phyloP scores from a whole-genome alignment of 2,888 invertebrate genomes.

The Tetragonula carbonaria region DNA sequence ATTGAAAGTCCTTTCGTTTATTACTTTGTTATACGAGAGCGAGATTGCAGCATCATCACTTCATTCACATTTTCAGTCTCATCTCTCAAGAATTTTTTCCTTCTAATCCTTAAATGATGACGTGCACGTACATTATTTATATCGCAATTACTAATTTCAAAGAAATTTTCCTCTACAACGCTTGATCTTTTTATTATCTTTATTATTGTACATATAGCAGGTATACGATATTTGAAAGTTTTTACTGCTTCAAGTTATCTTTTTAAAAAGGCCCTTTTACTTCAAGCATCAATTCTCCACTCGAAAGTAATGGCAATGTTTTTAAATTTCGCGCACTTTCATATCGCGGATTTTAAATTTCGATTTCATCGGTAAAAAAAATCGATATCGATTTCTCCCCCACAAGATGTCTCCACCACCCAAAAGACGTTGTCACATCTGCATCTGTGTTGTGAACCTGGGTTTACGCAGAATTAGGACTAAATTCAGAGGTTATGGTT shows the following conservation, averaged over 20 bases:
- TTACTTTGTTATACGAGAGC: too few relatives aligned
- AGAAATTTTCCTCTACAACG: background rate
- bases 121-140: background rate
- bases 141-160: background rate
- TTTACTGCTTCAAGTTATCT: background rate
- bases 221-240: background rate
- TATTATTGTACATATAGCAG: background rate
- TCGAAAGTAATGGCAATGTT: background rate
- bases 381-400: conserved; percentile 14
- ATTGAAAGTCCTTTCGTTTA: background rate
- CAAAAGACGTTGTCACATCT: background rate
- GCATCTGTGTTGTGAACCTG: background rate
- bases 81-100: conserved; percentile 2
- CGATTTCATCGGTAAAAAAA: background rate
- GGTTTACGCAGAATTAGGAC: background rate
- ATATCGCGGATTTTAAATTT: background rate
- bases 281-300: background rate
- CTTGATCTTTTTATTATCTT: background rate
- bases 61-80: background rate
- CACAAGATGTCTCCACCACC: background rate
- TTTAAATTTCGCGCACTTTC: background rate
- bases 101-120: background rate
- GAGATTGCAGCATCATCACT: background rate
- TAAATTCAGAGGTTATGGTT: background rate
- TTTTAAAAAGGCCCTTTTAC: background rate